Conservation (phyloP, 2,113 vertebrate species). For the Epinephelus cyanopodus region DNA sequence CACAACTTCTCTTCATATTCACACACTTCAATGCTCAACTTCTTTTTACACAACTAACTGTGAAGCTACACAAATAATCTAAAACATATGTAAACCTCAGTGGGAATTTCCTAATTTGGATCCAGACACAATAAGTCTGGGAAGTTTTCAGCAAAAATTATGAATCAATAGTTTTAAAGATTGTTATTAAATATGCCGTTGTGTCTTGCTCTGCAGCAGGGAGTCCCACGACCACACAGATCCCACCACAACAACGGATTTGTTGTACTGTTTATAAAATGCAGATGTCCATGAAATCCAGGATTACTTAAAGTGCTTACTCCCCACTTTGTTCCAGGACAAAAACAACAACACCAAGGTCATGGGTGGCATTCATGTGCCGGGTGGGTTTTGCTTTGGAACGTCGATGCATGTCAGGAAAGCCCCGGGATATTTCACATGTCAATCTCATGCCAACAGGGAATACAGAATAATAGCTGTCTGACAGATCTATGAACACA, state of each 20-base stretch:
- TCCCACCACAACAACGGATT: background rate
- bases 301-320: slow-evolving; percentile 8
- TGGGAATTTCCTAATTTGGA: background rate
- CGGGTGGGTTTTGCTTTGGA: background rate
- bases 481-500: background rate
- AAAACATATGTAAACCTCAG: slow-evolving; percentile 8
- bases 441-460: slow-evolving; percentile 2
- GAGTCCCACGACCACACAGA: background rate
- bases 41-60: background rate
- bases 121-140: slow-evolving; percentile 33
- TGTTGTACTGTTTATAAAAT: slow-evolving; percentile 15
- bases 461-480: background rate
- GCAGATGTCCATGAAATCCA: slow-evolving; percentile 24
- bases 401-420: slow-evolving; percentile 19
- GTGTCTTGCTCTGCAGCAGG: background rate
- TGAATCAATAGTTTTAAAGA: background rate
- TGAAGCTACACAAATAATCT: background rate
- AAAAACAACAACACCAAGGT: slow-evolving; percentile 24
- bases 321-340: background rate
- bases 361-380: slow-evolving; percentile 4
- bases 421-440: slow-evolving; percentile 9
- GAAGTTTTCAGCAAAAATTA: background rate
- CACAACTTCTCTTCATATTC: background rate
- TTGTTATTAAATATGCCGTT: background rate
- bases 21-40: background rate